Conservation (phyloP, 2,797 vertebrate genomes). For the Anguilla pacifica region DNA sequence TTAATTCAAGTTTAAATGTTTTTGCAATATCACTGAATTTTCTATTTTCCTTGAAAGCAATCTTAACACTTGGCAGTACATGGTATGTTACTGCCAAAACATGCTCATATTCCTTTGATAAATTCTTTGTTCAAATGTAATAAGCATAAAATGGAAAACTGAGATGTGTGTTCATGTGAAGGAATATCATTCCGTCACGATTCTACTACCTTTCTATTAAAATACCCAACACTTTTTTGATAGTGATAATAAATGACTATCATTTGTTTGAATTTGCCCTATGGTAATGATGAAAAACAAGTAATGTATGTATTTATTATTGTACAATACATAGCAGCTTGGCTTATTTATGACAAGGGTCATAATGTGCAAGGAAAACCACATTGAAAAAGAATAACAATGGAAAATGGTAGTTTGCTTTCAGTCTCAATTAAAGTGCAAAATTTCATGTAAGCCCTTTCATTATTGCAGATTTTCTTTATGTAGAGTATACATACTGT, state of each 20-base stretch:
- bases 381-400: conserved; percentile 41
- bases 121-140: not conserved
- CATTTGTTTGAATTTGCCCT: not conserved
- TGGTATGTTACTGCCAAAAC: conserved; percentile 22
- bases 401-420: conserved; percentile 35
- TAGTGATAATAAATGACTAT: not conserved
- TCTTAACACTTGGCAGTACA: not conserved
- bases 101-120: not conserved
- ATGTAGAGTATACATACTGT: not conserved
- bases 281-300: conserved; percentile 42
- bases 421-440: conserved; percentile 47
- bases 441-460: conserved; percentile 24
- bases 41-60: conserved; percentile 19
- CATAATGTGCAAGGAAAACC: conserved; percentile 66
- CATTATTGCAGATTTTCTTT: conserved; percentile 3
- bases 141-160: not conserved
- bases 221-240: conserved; percentile 14
- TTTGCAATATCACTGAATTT: not conserved
- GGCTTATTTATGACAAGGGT: conserved; percentile 73
- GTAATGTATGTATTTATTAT: conserved; percentile 57
- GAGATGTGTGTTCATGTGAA: not conserved
- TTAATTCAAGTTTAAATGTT: not conserved
- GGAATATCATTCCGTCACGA: not conserved
- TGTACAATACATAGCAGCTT: conserved; percentile 63
- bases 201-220: conserved; percentile 4